phyloP scores from a whole-genome alignment of 2,113 vertebrate genomes.

The Chrysochloris asiatica region DNA sequence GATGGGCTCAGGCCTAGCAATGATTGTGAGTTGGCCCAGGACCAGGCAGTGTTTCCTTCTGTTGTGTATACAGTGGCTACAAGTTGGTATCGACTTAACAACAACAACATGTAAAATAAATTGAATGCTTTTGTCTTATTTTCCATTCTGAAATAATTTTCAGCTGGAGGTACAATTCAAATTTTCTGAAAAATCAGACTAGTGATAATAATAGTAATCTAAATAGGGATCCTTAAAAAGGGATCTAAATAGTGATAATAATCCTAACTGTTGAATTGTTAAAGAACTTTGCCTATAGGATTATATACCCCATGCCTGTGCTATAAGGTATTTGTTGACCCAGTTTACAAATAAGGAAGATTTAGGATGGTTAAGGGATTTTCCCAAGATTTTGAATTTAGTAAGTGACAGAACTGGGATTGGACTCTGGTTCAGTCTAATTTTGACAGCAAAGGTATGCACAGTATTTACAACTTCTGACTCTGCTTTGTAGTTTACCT shows the following conservation, averaged over 20 bases:
- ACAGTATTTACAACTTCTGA: not conserved
- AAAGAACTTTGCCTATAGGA: not conserved
- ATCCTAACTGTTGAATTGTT: constrained; percentile 26
- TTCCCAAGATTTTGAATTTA: not conserved
- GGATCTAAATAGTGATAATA: constrained; percentile 6
- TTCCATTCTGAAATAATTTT: constrained; percentile 36
- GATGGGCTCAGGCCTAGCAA: too few relatives aligned
- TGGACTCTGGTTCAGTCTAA: not conserved
- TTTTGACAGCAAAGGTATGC: not conserved
- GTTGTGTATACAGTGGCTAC: too few relatives aligned
- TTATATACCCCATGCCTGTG: not conserved
- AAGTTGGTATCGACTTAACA: too few relatives aligned
- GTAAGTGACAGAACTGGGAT: not conserved
- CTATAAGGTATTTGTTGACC: constrained; percentile 17
- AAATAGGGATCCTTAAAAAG: constrained; percentile 21
- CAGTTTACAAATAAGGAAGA: constrained; percentile 3
- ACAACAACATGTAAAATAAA: too few relatives aligned
- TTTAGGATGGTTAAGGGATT: not conserved
- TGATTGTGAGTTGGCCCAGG: too few relatives aligned
- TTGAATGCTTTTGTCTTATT: not conserved
- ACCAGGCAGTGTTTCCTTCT: too few relatives aligned
- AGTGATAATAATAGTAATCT: too few relatives aligned
- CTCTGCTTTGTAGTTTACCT: constrained; percentile 29
- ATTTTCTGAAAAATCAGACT: constrained; percentile 21
- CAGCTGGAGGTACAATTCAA: constrained; percentile 33